These are phyloP conservation scores for Dimorphilus gyrociliatus DNA, from an alignment of 2,888 invertebrate species.

Conservation along the genomic window DNA sequence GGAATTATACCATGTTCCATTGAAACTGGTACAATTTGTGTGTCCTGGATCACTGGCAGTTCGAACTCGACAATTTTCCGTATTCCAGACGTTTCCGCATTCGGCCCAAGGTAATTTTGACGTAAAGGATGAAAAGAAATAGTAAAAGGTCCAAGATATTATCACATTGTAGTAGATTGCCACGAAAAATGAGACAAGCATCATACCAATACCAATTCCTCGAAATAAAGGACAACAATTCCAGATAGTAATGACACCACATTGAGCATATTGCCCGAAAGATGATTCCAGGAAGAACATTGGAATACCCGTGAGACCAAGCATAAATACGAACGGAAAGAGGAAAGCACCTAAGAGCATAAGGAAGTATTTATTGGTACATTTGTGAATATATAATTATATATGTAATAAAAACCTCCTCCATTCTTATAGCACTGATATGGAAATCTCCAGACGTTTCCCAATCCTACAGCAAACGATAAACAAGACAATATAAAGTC, in stretches of 20 bases:
- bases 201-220: slow-evolving; percentile 40
- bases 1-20: slow-evolving; percentile 29
- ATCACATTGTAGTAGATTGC: slow-evolving; percentile 40
- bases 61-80: slow-evolving; percentile 14
- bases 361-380: not conserved
- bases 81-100: slow-evolving; percentile 33
- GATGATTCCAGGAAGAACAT: slow-evolving; percentile 68
- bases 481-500: slow-evolving; percentile 6
- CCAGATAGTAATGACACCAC: slow-evolving; percentile 29
- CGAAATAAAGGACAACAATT: slow-evolving; percentile 16
- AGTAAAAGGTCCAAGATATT: slow-evolving; percentile 40
- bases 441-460: slow-evolving; percentile 1
- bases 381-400: not conserved
- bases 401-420: slow-evolving; percentile 2
- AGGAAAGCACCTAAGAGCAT: slow-evolving; percentile 45
- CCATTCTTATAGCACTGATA: slow-evolving; percentile 5
- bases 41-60: slow-evolving; percentile 12
- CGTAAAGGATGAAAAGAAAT: slow-evolving; percentile 35
- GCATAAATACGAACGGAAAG: slow-evolving; percentile 61
- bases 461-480: slow-evolving; percentile 10
- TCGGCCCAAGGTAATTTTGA: slow-evolving; percentile 29
- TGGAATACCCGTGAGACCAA: slow-evolving; percentile 63
- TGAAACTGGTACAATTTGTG: slow-evolving; percentile 29
- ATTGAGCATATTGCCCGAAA: slow-evolving; percentile 60
- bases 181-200: slow-evolving; percentile 36